These are phyloP conservation scores for Cacatua alba DNA, from an alignment of 2,113 vertebrate genomes.

Conservation along the genomic window DNA sequence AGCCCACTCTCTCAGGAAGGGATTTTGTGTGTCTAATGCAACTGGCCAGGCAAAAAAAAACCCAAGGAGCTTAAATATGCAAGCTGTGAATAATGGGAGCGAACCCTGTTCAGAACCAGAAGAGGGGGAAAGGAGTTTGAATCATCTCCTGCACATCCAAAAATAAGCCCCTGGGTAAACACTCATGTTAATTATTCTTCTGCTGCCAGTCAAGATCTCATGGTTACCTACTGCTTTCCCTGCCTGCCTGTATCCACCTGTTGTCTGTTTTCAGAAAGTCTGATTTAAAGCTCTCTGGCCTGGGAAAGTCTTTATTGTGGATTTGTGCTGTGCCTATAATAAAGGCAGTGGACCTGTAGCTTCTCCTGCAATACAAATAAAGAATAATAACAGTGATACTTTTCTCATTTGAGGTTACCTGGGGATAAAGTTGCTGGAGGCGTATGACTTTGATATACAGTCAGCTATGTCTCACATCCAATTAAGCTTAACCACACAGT, in stretches of 20 bases:
- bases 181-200: constrained; percentile 30
- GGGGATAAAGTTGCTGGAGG: constrained; percentile 64
- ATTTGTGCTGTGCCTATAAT: constrained; percentile 49
- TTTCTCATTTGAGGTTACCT: constrained; percentile 68
- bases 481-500: constrained; percentile 58
- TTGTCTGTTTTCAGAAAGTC: constrained; percentile 38
- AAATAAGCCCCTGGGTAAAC: constrained; percentile 42
- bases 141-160: constrained; percentile 3
- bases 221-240: constrained; percentile 27
- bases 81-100: background rate
- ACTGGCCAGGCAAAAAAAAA: background rate
- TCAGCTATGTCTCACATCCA: constrained; percentile 58
- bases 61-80: background rate
- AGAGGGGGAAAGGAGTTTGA: background rate
- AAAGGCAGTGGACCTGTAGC: constrained; percentile 47
- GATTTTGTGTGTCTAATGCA: background rate
- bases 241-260: constrained; percentile 66
- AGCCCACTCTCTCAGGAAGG: background rate
- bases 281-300: constrained; percentile 54
- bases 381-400: constrained; percentile 63
- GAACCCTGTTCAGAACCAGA: background rate
- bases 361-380: constrained; percentile 57
- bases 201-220: constrained; percentile 47
- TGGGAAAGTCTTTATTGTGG: constrained; percentile 72
- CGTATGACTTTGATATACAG: constrained; percentile 57